Conservation (phyloP, 2,888 invertebrate genomes). For the Nephrotoma appendiculata region DNA sequence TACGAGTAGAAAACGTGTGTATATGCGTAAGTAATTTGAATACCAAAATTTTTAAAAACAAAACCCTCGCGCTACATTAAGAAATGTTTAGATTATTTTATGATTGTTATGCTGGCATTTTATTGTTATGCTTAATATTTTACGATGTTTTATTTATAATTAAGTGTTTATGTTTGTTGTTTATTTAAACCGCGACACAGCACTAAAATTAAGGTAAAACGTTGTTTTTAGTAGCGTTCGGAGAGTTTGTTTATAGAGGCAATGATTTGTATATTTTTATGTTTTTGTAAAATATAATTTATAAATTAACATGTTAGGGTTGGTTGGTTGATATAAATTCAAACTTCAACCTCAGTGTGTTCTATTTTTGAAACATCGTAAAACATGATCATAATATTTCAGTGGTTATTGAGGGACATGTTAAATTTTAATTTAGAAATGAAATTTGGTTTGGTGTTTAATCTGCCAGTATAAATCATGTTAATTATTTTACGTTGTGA, state of each 20-base stretch:
- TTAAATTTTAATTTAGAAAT: neutral
- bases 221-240: neutral
- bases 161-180: neutral
- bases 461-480: neutral
- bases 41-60: neutral
- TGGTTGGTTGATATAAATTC: neutral
- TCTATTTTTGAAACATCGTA: neutral
- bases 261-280: neutral
- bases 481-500: neutral
- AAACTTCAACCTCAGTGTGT: neutral
- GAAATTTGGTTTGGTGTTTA: neutral
- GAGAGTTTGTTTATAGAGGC: neutral
- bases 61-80: neutral
- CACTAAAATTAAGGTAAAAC: neutral
- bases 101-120: neutral
- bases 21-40: neutral
- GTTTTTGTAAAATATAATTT: neutral
- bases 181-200: neutral
- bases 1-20: neutral
- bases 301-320: neutral
- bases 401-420: neutral
- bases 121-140: neutral
- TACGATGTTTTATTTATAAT: neutral
- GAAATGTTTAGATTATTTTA: neutral
- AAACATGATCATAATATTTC: neutral